Conservation (phyloP, 2,113 vertebrate genomes). For the Gnathonemus echidnorhynchus region DNA sequence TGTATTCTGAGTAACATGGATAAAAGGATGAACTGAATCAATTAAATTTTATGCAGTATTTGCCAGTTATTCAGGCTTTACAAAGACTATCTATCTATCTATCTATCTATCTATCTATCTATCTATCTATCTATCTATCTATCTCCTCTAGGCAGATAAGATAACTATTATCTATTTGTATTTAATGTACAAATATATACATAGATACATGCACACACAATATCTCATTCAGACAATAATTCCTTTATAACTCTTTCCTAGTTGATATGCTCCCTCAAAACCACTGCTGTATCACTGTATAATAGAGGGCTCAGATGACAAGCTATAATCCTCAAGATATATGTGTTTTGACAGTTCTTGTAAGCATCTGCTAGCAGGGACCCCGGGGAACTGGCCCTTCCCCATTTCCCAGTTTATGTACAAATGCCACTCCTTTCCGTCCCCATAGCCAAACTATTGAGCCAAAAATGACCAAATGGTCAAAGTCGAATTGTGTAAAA, state of each 20-base stretch:
- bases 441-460: not conserved
- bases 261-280: not conserved
- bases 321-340: not conserved
- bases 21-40: not conserved
- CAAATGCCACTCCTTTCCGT: not conserved
- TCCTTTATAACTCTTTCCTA: not conserved
- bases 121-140: not conserved
- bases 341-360: conserved; percentile 3
- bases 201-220: not conserved
- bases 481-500: not conserved
- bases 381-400: not conserved
- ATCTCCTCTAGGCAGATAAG: not conserved
- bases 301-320: not conserved
- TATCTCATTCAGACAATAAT: not conserved
- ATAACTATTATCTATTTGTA: not conserved
- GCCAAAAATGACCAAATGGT: not conserved
- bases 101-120: not conserved
- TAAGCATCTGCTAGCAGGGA: not conserved
- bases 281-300: not conserved
- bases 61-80: not conserved
- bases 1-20: not conserved
- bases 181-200: not conserved
- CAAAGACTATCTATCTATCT: not conserved
- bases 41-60: not conserved
- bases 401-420: not conserved